These are phyloP conservation scores for Bos javanicus DNA, from an alignment of 2,113 vertebrate species.

Conservation along the genomic window DNA sequence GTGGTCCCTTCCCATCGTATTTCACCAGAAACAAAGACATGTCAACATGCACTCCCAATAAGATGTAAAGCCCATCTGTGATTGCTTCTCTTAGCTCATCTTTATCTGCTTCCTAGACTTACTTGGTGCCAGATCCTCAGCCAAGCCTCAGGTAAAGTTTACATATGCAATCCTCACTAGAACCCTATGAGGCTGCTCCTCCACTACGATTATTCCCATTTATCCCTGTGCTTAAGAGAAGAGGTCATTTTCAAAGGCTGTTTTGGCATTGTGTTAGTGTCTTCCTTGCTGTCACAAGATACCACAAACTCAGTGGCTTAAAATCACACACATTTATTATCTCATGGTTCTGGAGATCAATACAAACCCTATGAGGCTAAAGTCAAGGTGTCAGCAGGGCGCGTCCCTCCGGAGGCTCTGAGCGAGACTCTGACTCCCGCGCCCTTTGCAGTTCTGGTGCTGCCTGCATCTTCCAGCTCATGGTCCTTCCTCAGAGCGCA, in stretches of 20 bases:
- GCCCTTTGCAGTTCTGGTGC: not conserved
- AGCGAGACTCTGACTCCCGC: not conserved
- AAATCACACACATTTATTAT: accelerated
- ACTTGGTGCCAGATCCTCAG: accelerated
- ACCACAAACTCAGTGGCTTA: not conserved
- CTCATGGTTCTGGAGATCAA: too few relatives aligned
- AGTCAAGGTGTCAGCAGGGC: not conserved
- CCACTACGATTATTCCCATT: too few relatives aligned
- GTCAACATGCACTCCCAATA: not conserved
- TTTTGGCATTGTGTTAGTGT: not conserved
- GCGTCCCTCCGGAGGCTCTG: not conserved
- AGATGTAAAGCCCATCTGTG: not conserved
- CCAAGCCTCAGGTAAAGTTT: not conserved
- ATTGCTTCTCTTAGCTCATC: not conserved
- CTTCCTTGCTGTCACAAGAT: not conserved
- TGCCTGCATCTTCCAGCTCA: not conserved
- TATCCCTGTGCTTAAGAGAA: not conserved
- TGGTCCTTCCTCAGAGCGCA: not conserved
- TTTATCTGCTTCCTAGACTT: not conserved
- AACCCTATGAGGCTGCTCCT: accelerated
- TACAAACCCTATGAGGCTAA: not conserved
- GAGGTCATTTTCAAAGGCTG: not conserved
- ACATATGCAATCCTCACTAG: accelerated
- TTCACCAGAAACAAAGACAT: not conserved
- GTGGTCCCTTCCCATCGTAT: accelerated